These are phyloP conservation scores for Diabrotica virgifera DNA, from an alignment of 1,140 invertebrate genomes.

Conservation along the genomic window DNA sequence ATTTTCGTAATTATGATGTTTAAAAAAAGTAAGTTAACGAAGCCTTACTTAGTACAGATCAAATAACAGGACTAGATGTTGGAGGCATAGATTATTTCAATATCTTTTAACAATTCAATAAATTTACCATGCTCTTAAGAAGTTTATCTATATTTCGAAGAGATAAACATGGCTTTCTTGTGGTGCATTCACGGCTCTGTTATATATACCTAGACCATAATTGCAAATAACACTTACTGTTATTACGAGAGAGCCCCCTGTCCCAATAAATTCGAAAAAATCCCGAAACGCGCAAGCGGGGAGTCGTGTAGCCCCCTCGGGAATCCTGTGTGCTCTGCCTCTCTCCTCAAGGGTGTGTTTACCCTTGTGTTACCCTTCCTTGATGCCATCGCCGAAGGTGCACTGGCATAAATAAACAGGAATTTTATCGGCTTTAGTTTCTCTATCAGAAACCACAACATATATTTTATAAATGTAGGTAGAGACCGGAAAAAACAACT, in stretches of 20 bases:
- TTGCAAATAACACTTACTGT: conserved; percentile 2
- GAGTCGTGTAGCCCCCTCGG: background rate
- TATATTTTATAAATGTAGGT: background rate
- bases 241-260: background rate
- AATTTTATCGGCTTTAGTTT: background rate
- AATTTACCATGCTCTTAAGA: too few relatives aligned
- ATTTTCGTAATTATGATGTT: too few relatives aligned
- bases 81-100: too few relatives aligned
- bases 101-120: too few relatives aligned
- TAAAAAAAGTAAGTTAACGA: too few relatives aligned
- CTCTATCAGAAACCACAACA: conserved; percentile 2
- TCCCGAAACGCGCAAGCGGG: background rate
- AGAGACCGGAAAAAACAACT: too few relatives aligned
- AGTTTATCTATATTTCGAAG: too few relatives aligned
- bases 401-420: background rate
- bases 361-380: background rate
- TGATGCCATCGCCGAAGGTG: background rate
- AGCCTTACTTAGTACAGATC: too few relatives aligned
- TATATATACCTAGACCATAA: conserved; percentile 1
- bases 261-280: conserved; percentile 1
- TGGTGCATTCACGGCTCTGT: too few relatives aligned
- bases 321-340: background rate
- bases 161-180: too few relatives aligned
- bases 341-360: background rate
- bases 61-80: too few relatives aligned